Percentiles rank a stretch among this genome's conserved stretches.
These are phyloP conservation scores for Nebria ingens DNA, from an alignment of 1,140 invertebrate species.

Conservation along the genomic window DNA sequence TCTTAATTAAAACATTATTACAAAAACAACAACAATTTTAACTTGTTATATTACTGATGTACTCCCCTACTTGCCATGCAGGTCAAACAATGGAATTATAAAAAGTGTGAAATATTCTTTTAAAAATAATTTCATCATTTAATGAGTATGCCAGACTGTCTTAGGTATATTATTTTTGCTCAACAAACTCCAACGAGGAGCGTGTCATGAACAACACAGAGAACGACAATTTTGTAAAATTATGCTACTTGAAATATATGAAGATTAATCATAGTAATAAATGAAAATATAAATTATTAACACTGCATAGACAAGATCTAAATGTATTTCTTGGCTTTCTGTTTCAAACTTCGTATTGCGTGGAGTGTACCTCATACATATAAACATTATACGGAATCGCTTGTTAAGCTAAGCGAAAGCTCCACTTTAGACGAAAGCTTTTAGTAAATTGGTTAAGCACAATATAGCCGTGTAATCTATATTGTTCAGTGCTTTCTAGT, in stretches of 20 bases:
- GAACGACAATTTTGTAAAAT: background rate
- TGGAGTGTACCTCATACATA: constrained; percentile 30
- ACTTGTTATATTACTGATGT: no score
- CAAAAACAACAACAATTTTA: no score
- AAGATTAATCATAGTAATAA: constrained; percentile 16
- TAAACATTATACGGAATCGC: constrained; percentile 34
- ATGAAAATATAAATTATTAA: constrained; percentile 15
- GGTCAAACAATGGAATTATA: no score
- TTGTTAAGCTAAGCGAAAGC: constrained; percentile 29
- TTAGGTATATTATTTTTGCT: no score
- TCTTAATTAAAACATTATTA: no score
- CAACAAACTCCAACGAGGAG: no score
- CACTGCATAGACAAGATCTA: background rate
- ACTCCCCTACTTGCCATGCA: no score
- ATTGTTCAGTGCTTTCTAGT: constrained; percentile 19
- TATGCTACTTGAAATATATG: constrained; percentile 15
- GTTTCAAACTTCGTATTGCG: constrained; percentile 1
- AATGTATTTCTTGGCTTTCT: background rate
- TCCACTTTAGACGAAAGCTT: constrained; percentile 31
- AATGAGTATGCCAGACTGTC: no score
- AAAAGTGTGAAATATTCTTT: no score
- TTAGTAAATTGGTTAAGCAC: constrained; percentile 33
- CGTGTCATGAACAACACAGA: background rate
- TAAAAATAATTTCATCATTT: no score
- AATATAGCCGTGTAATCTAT: constrained; percentile 33